Conservation (phyloP, 2,113 vertebrate species). For the Hippocampus guttulatus region DNA sequence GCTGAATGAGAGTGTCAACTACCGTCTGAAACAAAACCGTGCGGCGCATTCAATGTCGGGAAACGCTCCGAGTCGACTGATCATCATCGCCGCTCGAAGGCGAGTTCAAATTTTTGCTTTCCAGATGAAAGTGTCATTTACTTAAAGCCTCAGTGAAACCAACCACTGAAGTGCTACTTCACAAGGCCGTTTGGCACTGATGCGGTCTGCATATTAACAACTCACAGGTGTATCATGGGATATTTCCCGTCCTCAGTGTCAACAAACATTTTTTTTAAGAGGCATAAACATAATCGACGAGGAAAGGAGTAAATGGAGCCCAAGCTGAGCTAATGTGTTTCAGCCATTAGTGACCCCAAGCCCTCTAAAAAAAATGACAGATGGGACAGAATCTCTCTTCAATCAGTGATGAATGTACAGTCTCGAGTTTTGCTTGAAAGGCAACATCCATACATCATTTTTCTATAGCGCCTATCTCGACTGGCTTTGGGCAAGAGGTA, state of each 20-base stretch:
- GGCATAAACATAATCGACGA: constrained; percentile 55
- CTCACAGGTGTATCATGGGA: constrained; percentile 46
- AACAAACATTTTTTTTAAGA: constrained; percentile 63
- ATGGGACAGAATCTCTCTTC: constrained; percentile 27
- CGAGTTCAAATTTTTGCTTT: constrained; percentile 6
- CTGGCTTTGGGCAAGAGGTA: no score
- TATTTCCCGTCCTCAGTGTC: constrained; percentile 47
- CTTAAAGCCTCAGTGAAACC: constrained; percentile 21
- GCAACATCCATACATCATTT: background rate
- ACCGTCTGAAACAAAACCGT: background rate
- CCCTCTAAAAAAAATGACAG: constrained; percentile 35
- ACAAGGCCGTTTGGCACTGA: constrained; percentile 38
- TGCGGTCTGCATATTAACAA: constrained; percentile 45
- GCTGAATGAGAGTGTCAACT: constrained; percentile 1
- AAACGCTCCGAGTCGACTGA: constrained; percentile 1
- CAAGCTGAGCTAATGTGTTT: constrained; percentile 42
- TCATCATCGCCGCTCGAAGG: background rate
- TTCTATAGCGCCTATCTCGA: no score
- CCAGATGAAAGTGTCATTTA: constrained; percentile 11
- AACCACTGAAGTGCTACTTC: constrained; percentile 16
- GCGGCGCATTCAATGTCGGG: background rate
- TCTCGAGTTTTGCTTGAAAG: background rate
- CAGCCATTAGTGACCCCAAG: constrained; percentile 45
- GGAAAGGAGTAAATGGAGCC: constrained; percentile 65
- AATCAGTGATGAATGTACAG: background rate